Percentiles rank a stretch among this genome's conserved stretches.
Evolutionary conservation across 2,797 vertebrate genomes (phyloP).

Genomic region (Gallirallus australis): DNA sequence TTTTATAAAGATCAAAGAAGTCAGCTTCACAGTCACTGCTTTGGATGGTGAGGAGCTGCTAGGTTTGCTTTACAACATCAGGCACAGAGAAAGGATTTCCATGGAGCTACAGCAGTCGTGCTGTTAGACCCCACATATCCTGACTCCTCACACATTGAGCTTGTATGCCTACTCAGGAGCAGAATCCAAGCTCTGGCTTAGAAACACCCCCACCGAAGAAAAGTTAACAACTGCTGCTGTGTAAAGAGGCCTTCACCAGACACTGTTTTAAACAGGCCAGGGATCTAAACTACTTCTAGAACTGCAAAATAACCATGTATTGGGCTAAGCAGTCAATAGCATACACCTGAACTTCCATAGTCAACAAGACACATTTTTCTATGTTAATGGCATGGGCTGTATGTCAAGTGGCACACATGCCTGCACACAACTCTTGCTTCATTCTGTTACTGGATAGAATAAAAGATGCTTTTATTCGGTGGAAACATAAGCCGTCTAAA

Average conservation of each 20-base stretch:
- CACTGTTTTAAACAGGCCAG: background rate
- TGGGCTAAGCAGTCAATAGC: background rate
- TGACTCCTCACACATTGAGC: background rate
- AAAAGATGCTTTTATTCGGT: slow-evolving; percentile 65
- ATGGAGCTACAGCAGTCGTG: fast-evolving
- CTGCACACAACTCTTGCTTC: slow-evolving; percentile 2
- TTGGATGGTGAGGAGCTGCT: fast-evolving
- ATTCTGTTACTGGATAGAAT: slow-evolving; percentile 56
- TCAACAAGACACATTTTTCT: background rate
- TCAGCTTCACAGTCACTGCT: background rate
- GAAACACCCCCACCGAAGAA: background rate
- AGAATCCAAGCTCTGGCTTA: background rate
- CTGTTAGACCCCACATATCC: background rate
- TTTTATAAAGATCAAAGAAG: background rate
- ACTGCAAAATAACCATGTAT: fast-evolving
- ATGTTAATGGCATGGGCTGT: background rate
- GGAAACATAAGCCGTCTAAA: slow-evolving; percentile 69
- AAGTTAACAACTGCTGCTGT: background rate
- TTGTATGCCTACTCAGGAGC: background rate
- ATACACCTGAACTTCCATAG: background rate
- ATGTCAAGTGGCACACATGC: background rate
- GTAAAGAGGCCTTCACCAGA: background rate
- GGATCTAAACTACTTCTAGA: background rate
- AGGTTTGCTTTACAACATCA: background rate
- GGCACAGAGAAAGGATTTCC: background rate